These are phyloP conservation scores for Galerucella pusilla DNA, from an alignment of 2,888 invertebrate species.

Conservation along the genomic window DNA sequence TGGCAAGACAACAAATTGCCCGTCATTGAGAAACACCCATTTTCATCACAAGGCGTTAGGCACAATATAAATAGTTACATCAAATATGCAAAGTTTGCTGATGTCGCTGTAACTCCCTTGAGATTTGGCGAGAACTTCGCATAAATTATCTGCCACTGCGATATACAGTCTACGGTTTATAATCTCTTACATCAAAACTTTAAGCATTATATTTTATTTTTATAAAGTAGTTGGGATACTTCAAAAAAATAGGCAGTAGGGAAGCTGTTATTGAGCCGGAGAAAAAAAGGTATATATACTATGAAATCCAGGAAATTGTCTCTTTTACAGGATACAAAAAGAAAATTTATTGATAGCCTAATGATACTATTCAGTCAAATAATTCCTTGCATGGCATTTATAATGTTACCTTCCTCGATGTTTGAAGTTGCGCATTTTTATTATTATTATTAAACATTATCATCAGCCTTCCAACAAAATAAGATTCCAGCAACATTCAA, in stretches of 20 bases:
- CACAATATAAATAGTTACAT: conserved; percentile 49
- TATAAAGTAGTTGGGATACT: background rate
- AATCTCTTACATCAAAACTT: conserved; percentile 33
- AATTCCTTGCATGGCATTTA: no score
- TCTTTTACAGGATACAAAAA: no score
- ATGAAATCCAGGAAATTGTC: no score
- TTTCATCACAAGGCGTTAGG: conserved; percentile 48
- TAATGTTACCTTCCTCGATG: no score
- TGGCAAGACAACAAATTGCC: conserved; percentile 45
- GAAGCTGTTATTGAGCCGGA: background rate
- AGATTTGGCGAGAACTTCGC: conserved; percentile 42
- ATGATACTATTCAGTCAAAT: no score
- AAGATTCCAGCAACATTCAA: background rate
- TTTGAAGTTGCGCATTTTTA: no score
- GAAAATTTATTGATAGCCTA: no score
- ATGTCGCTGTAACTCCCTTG: conserved; percentile 42
- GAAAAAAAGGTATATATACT: background rate
- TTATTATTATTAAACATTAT: no score
- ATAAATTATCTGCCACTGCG: conserved; percentile 39
- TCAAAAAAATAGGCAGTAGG: background rate
- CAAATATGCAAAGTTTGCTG: conserved; percentile 48
- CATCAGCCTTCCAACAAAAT: no score
- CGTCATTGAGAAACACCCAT: conserved; percentile 48
- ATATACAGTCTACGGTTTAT: conserved; percentile 34
- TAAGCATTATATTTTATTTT: background rate